Percentiles rank a stretch among this genome's conserved stretches.
phyloP scores from a whole-genome alignment of 2,888 invertebrate species.

The Volucella zonaria region DNA sequence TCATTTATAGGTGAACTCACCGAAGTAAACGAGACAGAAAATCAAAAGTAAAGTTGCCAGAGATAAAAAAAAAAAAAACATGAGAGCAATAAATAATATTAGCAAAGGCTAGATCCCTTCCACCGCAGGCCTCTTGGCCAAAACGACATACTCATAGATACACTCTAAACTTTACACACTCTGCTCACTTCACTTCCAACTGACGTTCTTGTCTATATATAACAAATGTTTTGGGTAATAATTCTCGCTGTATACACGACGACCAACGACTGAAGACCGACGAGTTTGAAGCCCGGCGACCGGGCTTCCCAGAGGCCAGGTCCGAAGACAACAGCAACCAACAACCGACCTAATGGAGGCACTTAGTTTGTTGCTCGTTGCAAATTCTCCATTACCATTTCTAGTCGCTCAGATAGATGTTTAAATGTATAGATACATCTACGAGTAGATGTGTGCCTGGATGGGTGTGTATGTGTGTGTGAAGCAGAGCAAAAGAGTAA shows the following conservation, averaged over 20 bases:
- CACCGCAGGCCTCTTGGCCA: conserved; percentile 29
- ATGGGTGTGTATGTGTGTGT: conserved; percentile 13
- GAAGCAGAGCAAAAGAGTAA: conserved; percentile 68
- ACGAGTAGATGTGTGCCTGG: conserved; percentile 14
- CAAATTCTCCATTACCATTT: conserved; percentile 67
- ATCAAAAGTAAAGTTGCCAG: conserved; percentile 35
- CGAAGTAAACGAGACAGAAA: background rate
- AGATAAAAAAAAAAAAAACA: conserved; percentile 28
- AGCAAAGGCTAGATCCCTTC: conserved; percentile 42
- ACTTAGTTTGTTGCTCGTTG: conserved; percentile 66
- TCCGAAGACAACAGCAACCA: conserved; percentile 40
- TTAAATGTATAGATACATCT: conserved; percentile 54
- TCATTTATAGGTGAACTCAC: conserved; percentile 21
- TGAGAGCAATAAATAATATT: conserved; percentile 70
- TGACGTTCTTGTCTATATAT: conserved; percentile 69
- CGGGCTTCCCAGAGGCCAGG: conserved; percentile 10
- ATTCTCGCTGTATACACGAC: conserved; percentile 70
- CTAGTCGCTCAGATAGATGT: conserved; percentile 58
- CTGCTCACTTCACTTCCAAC: conserved; percentile 46
- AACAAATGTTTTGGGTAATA: conserved; percentile 74
- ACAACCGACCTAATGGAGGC: conserved; percentile 68
- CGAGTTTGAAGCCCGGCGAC: background rate
- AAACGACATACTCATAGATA: too few species aligned
- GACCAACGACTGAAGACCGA: conserved; percentile 16
- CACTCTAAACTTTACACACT: conserved; percentile 1